Base-by-base conservation (phyloP, 2,888 invertebrate genomes). In the Netelia fuscicornis region DNA sequence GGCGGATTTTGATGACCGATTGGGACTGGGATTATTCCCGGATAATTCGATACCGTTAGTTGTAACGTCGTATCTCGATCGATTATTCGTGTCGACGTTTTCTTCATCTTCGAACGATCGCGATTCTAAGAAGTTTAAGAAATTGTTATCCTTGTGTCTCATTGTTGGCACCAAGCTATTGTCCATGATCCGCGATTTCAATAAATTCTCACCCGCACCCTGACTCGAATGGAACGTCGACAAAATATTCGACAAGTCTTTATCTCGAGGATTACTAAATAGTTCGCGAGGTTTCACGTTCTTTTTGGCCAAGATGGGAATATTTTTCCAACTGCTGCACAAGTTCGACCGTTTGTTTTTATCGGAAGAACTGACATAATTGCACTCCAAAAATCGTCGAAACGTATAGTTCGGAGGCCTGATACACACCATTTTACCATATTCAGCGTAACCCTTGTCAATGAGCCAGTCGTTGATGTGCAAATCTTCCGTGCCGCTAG, bases 351-450 rank as follows among this genome's bases (percentile, higher is more conserved):
- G 20, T 58, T 79, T 30, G 23, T 30, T 10, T 42, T 5, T 44
- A 0, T 67, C 42, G 37, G 48, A 25, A n/a, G 54, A 56, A 60
- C 10, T 72, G 9, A 25, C 20, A 48, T 23, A 60, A 10, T 64
- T n/a, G 82, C 70, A 67, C 79, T 85, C 60, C 82, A 85, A 76
- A 48, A 48, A 85, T 54, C 76, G 82, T 20, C 37, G 79, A 83
- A 48, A 77, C 42, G 71, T 62, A 88, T 90, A 90, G 84, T 90
- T 92, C 79, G 83, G 84, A 68, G 77, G 83, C 67, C 84, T 89
- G 10, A 87, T 92, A 93, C 93, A 87, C 90, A 93, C 93, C 93
- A 90, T 90, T 87, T 86, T 87, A 74, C 92, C 93, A 83, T 79
- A 81, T 60, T 80, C 81, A 1, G 92, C 93, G 11, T 89, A 81